These are phyloP conservation scores for Hololepta plana DNA, from an alignment of 2,888 invertebrate species.

Conservation along the genomic window DNA sequence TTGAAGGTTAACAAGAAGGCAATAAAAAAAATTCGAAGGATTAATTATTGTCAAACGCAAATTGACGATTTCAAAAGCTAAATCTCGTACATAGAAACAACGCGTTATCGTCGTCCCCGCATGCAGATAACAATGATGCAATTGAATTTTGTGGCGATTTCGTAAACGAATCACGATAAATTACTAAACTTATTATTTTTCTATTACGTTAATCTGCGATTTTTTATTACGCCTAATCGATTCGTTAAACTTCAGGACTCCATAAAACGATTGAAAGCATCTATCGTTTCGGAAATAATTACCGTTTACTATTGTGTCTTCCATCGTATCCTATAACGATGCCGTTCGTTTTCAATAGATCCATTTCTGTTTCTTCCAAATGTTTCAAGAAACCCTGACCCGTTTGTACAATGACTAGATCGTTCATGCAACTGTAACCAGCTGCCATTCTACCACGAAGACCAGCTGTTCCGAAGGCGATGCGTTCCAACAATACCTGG, in stretches of 20 bases:
- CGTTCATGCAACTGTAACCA: constrained; percentile 90
- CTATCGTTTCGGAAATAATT: constrained; percentile 12
- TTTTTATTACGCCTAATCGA: background rate
- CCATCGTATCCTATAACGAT: constrained; percentile 87
- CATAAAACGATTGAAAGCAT: constrained; percentile 2
- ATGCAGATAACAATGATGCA: no score
- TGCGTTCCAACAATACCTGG: constrained; percentile 46
- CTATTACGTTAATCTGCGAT: background rate
- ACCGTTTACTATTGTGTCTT: constrained; percentile 79
- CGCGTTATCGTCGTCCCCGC: no score
- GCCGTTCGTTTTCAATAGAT: constrained; percentile 43
- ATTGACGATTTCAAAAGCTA: no score
- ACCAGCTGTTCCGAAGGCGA: constrained; percentile 87
- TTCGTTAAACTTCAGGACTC: background rate
- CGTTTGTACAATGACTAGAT: constrained; percentile 87
- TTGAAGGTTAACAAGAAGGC: no score
- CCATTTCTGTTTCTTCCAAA: constrained; percentile 37
- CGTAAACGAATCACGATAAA: no score
- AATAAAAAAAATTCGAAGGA: no score
- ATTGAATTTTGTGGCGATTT: no score
- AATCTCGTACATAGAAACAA: no score
- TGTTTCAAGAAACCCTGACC: constrained; percentile 77
- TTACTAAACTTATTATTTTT: no score
- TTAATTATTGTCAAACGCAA: no score
- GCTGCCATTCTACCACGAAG: constrained; percentile 83